Percentiles rank a stretch among this genome's conserved stretches.
Evolutionary conservation across 2,888 invertebrate genomes (phyloP).

Genomic region (Yponomeuta malinellus): DNA sequence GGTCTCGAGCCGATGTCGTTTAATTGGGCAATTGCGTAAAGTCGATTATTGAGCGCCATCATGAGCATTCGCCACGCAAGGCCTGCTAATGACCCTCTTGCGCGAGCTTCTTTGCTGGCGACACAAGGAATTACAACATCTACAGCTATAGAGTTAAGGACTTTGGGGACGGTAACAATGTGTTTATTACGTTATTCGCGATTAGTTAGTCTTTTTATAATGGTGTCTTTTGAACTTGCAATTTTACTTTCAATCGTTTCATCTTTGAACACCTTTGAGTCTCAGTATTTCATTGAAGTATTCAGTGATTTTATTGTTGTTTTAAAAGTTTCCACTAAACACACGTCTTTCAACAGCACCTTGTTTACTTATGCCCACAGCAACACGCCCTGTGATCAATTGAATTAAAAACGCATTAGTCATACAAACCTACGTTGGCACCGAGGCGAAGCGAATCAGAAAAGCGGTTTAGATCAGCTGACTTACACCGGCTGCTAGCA

Average conservation of each 20-base stretch:
- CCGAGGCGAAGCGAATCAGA: constrained; percentile 7
- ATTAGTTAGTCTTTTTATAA: not conserved
- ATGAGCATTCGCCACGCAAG: constrained; percentile 10
- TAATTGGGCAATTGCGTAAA: constrained; percentile 18
- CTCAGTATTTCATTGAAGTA: too few species aligned
- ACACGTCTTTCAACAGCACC: not conserved
- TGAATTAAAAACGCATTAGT: not conserved
- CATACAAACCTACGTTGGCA: not conserved
- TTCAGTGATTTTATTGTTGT: not conserved
- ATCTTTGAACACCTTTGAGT: too few species aligned
- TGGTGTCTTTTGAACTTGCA: not conserved
- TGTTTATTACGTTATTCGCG: not conserved
- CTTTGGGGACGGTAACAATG: not conserved
- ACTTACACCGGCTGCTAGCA: constrained; percentile 6
- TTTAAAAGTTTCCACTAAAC: not conserved
- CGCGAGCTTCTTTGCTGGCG: not conserved
- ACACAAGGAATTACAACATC: not conserved
- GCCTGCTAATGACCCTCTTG: constrained; percentile 5
- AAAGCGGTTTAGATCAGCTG: constrained; percentile 14
- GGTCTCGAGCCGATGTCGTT: constrained; percentile 5
- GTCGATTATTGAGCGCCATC: constrained; percentile 15
- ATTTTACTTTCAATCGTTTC: too few species aligned
- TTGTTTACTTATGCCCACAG: not conserved
- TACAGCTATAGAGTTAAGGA: not conserved
- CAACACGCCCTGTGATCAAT: not conserved